Evolutionary conservation across 2,888 invertebrate genomes (phyloP).

Genomic region (Tricholauxania praeusta): DNA sequence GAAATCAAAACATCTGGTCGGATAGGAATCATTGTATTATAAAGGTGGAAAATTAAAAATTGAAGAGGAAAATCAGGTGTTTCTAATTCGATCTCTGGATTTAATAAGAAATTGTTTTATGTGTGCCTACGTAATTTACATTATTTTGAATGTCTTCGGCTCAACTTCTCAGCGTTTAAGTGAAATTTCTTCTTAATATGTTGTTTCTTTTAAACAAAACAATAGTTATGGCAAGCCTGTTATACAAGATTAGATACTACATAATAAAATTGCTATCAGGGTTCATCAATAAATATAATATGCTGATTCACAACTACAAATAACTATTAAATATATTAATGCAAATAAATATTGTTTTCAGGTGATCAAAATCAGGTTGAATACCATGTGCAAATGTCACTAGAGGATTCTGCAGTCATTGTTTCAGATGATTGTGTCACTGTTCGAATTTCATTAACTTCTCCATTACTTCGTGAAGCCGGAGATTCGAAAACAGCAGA

Average conservation of each 20-base stretch:
- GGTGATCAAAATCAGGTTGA: slow-evolving; percentile 58
- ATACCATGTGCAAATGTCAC: slow-evolving; percentile 86
- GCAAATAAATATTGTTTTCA: slow-evolving; percentile 48
- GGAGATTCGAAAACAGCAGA: slow-evolving; percentile 48
- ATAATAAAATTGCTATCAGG: slow-evolving; percentile 31
- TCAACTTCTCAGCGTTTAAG: no score
- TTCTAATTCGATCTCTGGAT: no score
- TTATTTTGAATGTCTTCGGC: no score
- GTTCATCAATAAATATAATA: slow-evolving; percentile 13
- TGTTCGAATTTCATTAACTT: slow-evolving; percentile 91
- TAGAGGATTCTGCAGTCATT: slow-evolving; percentile 86
- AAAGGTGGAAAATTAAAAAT: no score
- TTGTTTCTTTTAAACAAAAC: no score
- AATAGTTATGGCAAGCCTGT: no score
- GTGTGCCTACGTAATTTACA: no score
- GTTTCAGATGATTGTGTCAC: slow-evolving; percentile 83
- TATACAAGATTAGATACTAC: neutral
- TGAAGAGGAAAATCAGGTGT: no score
- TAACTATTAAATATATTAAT: neutral
- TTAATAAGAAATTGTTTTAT: no score
- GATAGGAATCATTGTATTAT: no score
- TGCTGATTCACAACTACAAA: neutral
- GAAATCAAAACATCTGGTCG: no score
- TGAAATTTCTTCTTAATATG: no score
- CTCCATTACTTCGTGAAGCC: slow-evolving; percentile 91